These are phyloP conservation scores for Spizaetus ornatus DNA, from an alignment of 2,113 vertebrate genomes.

Conservation along the genomic window DNA sequence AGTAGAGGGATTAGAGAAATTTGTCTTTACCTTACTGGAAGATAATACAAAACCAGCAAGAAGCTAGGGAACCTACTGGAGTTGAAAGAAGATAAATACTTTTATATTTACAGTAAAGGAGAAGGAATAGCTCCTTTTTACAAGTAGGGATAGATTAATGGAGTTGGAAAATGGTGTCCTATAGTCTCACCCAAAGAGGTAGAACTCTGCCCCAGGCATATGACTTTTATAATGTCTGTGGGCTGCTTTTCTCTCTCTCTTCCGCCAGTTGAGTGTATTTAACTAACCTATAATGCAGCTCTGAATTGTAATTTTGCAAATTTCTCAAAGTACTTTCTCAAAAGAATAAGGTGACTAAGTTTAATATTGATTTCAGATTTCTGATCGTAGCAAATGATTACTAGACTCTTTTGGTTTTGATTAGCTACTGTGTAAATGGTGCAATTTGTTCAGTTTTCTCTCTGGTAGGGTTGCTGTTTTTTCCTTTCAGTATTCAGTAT, in stretches of 20 bases:
- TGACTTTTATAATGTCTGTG: not conserved
- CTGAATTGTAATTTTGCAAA: not conserved
- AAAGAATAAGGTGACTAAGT: not conserved
- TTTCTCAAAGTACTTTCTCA: not conserved
- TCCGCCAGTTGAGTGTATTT: not conserved
- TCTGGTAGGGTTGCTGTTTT: not conserved
- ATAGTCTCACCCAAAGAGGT: not conserved
- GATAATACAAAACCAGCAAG: not conserved
- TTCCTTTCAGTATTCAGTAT: not conserved
- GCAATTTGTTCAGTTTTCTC: not conserved
- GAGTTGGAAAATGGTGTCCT: not conserved
- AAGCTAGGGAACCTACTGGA: not conserved
- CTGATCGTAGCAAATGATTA: not conserved
- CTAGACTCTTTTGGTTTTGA: not conserved
- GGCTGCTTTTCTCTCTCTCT: not conserved
- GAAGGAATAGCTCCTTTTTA: not conserved
- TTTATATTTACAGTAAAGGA: not conserved
- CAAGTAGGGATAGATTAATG: not conserved
- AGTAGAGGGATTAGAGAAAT: not conserved
- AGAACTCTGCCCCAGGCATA: not conserved
- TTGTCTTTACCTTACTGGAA: not conserved
- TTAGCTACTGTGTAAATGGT: not conserved
- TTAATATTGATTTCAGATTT: not conserved
- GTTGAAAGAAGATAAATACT: not conserved
- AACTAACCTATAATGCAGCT: not conserved